Base-by-base conservation (phyloP, 2,888 invertebrate species). In the Tethea ocularis region DNA sequence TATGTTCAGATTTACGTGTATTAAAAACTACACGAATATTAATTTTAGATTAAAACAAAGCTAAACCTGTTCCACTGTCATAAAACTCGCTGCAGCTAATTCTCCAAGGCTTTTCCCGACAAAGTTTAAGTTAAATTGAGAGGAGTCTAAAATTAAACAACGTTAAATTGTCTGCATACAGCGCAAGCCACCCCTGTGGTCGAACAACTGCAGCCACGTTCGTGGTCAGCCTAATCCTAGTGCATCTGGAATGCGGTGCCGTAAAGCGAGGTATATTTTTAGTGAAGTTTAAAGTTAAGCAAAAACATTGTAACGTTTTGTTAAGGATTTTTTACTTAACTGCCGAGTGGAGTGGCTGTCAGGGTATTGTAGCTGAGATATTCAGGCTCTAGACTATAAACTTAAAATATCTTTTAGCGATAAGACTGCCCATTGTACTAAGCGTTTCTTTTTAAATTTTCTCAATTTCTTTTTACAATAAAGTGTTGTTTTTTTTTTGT, bases 141-240 rank as follows among this genome's bases (percentile, higher is more conserved):
- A 54, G 22, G 22, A 13, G 20, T 33, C 33, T 20, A 54, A 54
- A 36, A 54, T 54, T 54, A 33, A 36, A 54, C 22, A 20, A 53
- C 33, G 24, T 29, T 54, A 20, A 17, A 15, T 17, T 33, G 10
- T 20, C 17, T 46, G 20, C 46, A 46, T 46, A 46, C 17, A 46
- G 46, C 52, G 64, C 58, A 60, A 52, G 57, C 36, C 58, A 2
- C 46, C 51, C 23, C 29, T 62, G 70, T 53, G 70, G 70, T 70
- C 56, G 55, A 60, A 29, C 54, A 52, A 51, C 38, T 57, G 61
- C 51, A 36, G 26, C 62, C 61, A 41, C 66, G 63, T 57, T 51
- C 65, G 71, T 58, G 68, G 66, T 64, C 13, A 46, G 51, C 57
- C 57, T 60, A 63, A 72, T 66, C 60, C 58, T 54, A 56, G 63